Percentiles rank a stretch among this genome's conserved stretches.
These are phyloP conservation scores for Columba guinea DNA, from an alignment of 2,797 vertebrate genomes.

Conservation along the genomic window DNA sequence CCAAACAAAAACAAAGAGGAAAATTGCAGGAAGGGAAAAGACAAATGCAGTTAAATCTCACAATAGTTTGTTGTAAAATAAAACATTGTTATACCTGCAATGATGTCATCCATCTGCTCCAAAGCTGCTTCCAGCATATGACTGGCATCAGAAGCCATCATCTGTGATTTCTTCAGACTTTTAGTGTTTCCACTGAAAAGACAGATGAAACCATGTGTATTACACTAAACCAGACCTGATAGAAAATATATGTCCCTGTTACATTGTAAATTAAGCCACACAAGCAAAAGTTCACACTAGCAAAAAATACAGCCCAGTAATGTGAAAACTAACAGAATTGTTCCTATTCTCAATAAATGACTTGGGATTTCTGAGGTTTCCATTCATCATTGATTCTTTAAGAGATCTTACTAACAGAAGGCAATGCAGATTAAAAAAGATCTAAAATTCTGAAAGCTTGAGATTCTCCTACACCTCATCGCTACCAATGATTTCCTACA, in stretches of 20 bases:
- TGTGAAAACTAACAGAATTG: background rate
- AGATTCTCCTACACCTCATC: background rate
- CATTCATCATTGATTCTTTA: background rate
- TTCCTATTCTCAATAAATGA: background rate
- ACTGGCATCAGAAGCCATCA: conserved; percentile 88
- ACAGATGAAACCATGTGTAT: background rate
- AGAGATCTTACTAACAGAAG: background rate
- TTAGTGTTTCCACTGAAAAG: conserved; percentile 51
- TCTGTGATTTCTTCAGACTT: background rate
- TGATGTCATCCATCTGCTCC: conserved; percentile 93
- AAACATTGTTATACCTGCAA: conserved; percentile 83
- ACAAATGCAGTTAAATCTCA: background rate
- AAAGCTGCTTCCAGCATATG: conserved; percentile 88
- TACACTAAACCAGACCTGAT: background rate
- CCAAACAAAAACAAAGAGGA: background rate
- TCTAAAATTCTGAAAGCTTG: background rate
- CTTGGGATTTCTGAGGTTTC: background rate
- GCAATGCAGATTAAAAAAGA: background rate
- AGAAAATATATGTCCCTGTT: background rate
- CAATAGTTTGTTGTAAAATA: background rate
- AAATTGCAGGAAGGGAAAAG: background rate
- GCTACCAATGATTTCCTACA: background rate
- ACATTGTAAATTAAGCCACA: background rate
- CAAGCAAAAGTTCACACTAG: background rate
- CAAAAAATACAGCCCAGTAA: background rate